phyloP scores from a whole-genome alignment of 2,888 invertebrate species.

The Lysandra bellargus region DNA sequence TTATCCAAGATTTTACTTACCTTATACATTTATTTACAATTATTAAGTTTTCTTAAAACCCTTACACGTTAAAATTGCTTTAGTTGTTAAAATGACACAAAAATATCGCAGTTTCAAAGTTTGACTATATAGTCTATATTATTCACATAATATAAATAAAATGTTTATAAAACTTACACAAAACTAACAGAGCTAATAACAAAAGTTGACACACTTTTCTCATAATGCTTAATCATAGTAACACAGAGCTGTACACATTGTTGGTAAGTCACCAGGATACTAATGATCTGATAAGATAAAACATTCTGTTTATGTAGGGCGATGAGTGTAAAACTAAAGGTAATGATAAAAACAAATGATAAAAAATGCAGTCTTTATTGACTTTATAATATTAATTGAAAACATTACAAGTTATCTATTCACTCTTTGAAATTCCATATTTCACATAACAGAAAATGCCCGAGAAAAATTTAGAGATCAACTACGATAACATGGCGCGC shows the following conservation, averaged over 20 bases:
- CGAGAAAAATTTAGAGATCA: background rate
- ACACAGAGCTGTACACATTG: slow-evolving; percentile 32
- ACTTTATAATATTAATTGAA: background rate
- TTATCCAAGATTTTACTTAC: background rate
- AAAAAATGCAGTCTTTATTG: slow-evolving; percentile 22
- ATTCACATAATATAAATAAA: too few relatives aligned
- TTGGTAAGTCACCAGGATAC: slow-evolving; percentile 36
- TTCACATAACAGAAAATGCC: background rate
- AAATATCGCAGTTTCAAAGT: too few relatives aligned
- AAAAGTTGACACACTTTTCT: slow-evolving; percentile 33
- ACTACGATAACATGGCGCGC: too few relatives aligned
- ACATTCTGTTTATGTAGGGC: slow-evolving; percentile 54
- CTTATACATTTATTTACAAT: background rate
- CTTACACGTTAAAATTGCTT: too few relatives aligned
- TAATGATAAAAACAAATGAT: slow-evolving; percentile 25
- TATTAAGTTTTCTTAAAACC: background rate
- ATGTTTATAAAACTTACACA: slow-evolving; percentile 37
- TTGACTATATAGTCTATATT: too few relatives aligned
- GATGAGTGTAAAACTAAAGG: slow-evolving; percentile 30
- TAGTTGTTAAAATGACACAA: too few relatives aligned
- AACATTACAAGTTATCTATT: slow-evolving; percentile 1
- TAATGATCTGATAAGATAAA: slow-evolving; percentile 62
- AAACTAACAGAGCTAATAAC: slow-evolving; percentile 44
- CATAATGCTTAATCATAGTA: slow-evolving; percentile 34
- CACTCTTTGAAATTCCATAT: background rate